phyloP scores from a whole-genome alignment of 2,888 invertebrate genomes.

The Archips crataeganus region DNA sequence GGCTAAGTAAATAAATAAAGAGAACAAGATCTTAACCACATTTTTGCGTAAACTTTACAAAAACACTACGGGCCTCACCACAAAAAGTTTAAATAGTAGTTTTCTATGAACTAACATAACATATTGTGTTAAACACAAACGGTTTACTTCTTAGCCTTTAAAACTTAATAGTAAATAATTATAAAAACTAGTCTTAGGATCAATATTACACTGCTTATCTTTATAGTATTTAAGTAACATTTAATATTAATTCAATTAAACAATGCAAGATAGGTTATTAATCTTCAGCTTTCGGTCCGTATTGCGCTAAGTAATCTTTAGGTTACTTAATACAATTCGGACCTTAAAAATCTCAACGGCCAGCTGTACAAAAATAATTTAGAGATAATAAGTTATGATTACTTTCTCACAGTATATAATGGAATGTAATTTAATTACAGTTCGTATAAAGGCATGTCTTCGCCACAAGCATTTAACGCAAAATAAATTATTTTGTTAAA shows the following conservation, averaged over 20 bases:
- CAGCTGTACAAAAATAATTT: slow-evolving; percentile 1
- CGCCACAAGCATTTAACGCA: background rate
- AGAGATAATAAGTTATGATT: slow-evolving; percentile 8
- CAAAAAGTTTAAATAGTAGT: too few relatives aligned
- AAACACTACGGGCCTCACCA: too few relatives aligned
- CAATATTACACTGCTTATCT: slow-evolving; percentile 44
- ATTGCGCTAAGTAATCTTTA: background rate
- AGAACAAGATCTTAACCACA: too few relatives aligned
- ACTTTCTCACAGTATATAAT: slow-evolving; percentile 6
- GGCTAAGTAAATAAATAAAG: background rate
- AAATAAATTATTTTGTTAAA: background rate
- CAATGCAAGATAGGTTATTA: slow-evolving; percentile 20
- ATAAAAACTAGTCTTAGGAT: slow-evolving; percentile 61
- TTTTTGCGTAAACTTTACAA: too few relatives aligned
- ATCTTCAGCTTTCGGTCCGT: slow-evolving; percentile 9
- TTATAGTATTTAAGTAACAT: slow-evolving; percentile 44
- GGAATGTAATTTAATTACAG: slow-evolving; percentile 20
- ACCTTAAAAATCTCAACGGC: background rate
- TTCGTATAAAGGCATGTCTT: background rate
- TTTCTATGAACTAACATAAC: too few relatives aligned
- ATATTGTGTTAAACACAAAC: too few relatives aligned
- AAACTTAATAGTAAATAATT: slow-evolving; percentile 7
- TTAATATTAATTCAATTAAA: slow-evolving; percentile 49
- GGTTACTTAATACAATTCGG: background rate
- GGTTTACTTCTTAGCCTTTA: background rate